phyloP scores from a whole-genome alignment of 2,797 vertebrate species.

The Arnoldichthys spilopterus region DNA sequence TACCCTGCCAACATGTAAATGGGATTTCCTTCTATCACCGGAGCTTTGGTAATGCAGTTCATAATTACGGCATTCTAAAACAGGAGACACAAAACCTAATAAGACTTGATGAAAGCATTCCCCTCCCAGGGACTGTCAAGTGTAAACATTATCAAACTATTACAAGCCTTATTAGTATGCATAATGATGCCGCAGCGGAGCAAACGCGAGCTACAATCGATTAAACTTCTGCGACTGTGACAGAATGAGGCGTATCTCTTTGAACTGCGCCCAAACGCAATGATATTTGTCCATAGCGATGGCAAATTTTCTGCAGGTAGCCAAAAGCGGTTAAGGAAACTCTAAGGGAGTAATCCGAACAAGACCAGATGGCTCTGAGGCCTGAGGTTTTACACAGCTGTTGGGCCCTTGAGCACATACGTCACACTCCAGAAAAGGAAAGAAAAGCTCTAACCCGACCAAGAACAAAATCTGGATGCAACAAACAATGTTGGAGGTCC shows the following conservation, averaged over 20 bases:
- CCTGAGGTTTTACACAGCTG: slow-evolving; percentile 30
- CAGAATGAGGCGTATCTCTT: slow-evolving; percentile 1
- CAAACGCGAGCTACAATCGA: slow-evolving; percentile 5
- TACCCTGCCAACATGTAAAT: slow-evolving; percentile 17
- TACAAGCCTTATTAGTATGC: slow-evolving; percentile 33
- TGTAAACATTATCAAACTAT: slow-evolving; percentile 45
- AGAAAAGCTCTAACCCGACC: neutral
- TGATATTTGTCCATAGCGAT: neutral
- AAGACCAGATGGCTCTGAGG: slow-evolving; percentile 44
- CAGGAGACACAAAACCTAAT: slow-evolving; percentile 37
- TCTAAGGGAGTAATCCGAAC: slow-evolving; percentile 10
- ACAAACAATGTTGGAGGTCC: slow-evolving; percentile 33
- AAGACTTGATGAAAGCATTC: slow-evolving; percentile 33
- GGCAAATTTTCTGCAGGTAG: neutral
- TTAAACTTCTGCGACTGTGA: slow-evolving; percentile 13
- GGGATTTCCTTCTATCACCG: slow-evolving; percentile 4
- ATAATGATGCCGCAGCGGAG: neutral
- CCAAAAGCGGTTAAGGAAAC: neutral
- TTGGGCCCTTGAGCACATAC: slow-evolving; percentile 24
- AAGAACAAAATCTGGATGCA: slow-evolving; percentile 35
- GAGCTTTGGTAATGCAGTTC: slow-evolving; percentile 28
- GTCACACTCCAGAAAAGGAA: slow-evolving; percentile 23
- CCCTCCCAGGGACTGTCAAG: slow-evolving; percentile 31
- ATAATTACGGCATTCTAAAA: slow-evolving; percentile 41
- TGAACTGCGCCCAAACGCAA: neutral